Base-by-base conservation (phyloP, 2,113 vertebrate genomes). In the Pteronura brasiliensis region DNA sequence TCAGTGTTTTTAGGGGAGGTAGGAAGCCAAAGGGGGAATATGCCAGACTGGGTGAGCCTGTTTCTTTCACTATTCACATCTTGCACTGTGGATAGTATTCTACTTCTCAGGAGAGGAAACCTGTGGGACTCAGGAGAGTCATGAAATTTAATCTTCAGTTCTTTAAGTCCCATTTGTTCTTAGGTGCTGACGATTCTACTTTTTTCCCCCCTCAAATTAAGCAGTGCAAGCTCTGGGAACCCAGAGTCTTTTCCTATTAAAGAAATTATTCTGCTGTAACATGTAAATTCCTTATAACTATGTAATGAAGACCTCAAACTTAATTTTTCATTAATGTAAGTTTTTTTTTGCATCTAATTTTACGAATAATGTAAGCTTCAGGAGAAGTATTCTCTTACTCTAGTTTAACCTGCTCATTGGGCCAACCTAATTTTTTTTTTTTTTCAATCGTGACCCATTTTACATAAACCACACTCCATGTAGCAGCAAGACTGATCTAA, bases 241-340 rank as follows among this genome's bases (percentile, higher is more conserved):
- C 27, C 65, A 77, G 61, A 94, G 39, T 77, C 39, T 82, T 44
- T 83, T 87, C 31, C 55, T 86, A n/a, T 80, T 92, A 80, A 63
- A 44, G n/a, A 42, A 95, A 71, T 85, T 13, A 57, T 49, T 59
- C 47, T 65, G 72, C 7, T 81, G 7, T 96, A 95, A 95, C 72
- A 94, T 95, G 88, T 90, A 96, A 86, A 97, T 97, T 96, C 17
- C 49, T 79, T 91, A 90, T 36, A 95, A 95, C 77, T 86, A 21
- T 90, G 34, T 98, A 96, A 98, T 87, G 34, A 88, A 83, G 57
- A 91, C 95, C 97, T 98, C 94, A 97, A 90, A 90, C 39, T 98
- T 89, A 96, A 97, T 93, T 92, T 98, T 79, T 97, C 88, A 90
- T 95, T 97, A 98, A 96, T 93, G 52, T 97, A 71, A 86, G 47